Percentiles rank a stretch among this genome's conserved stretches.
Conservation (phyloP, 2,797 vertebrate species). For the Tenualosa thibaudeaui region DNA sequence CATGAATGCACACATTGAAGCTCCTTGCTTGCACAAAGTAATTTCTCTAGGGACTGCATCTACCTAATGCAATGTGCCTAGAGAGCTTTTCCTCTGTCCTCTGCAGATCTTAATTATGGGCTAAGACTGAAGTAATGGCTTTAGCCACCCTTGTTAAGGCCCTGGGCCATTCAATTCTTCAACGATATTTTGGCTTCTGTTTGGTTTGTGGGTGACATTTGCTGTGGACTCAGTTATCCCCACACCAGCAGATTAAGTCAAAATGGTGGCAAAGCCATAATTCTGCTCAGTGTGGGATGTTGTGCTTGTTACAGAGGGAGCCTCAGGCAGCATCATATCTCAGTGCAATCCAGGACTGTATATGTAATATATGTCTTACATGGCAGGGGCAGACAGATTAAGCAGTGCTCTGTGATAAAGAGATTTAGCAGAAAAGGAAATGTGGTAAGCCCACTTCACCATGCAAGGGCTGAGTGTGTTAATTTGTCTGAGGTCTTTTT, state of each 20-base stretch:
- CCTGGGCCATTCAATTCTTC: conserved; percentile 49
- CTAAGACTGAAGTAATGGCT: conserved; percentile 42
- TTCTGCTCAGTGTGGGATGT: conserved; percentile 3
- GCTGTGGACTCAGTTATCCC: conserved; percentile 37
- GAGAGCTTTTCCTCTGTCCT: conserved; percentile 59
- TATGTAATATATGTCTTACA: conserved; percentile 18
- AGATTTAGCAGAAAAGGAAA: conserved; percentile 8
- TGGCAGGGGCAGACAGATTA: conserved; percentile 10
- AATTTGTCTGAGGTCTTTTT: conserved; percentile 4
- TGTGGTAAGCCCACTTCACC: conserved; percentile 4
- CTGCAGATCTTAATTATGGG: conserved; percentile 73
- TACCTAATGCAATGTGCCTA: conserved; percentile 58
- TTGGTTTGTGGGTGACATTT: conserved; percentile 43
- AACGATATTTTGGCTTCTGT: conserved; percentile 13
- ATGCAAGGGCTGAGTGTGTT: conserved; percentile 9
- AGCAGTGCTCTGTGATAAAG: conserved; percentile 20
- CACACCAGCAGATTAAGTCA: conserved; percentile 16
- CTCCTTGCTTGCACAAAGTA: conserved; percentile 46
- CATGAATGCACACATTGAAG: conserved; percentile 60
- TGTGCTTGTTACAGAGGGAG: not conserved
- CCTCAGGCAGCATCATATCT: conserved; percentile 11
- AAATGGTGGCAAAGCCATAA: conserved; percentile 4
- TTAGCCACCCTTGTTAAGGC: conserved; percentile 50
- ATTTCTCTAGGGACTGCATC: conserved; percentile 63
- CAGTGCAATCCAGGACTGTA: not conserved